A percentile compares a stretch with the other conserved stretches of the same genome.
Conservation (phyloP, 1,140 invertebrate genomes). For the Scaptomyza pallida region DNA sequence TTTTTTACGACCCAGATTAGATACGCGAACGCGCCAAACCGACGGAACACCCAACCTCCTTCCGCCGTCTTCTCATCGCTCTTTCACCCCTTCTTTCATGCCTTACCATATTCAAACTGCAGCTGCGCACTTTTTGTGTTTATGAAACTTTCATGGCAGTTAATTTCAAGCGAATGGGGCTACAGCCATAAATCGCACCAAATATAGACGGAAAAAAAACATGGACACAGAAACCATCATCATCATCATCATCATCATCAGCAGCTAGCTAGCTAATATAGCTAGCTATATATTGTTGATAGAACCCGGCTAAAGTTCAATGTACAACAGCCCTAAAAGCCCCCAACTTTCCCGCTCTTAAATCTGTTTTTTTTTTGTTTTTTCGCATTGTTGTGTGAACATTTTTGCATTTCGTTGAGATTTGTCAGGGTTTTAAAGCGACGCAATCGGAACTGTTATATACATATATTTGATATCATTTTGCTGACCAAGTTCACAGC, state of each 20-base stretch:
- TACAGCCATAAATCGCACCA: conserved; percentile 59
- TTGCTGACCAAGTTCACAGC: conserved; percentile 40
- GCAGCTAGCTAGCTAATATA: neutral
- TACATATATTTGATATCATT: conserved; percentile 5
- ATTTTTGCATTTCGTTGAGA: conserved; percentile 48
- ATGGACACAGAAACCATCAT: too few species aligned
- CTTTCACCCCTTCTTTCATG: neutral
- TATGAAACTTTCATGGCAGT: conserved; percentile 62
- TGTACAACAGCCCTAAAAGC: conserved; percentile 39
- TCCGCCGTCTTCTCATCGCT: too few species aligned
- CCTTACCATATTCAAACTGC: neutral
- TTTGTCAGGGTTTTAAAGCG: conserved; percentile 4
- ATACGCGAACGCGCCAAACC: conserved; percentile 47
- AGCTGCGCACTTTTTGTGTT: conserved; percentile 37
- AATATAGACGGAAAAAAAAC: conserved; percentile 17
- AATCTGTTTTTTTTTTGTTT: too few species aligned
- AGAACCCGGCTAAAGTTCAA: conserved; percentile 53
- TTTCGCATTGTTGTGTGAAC: conserved; percentile 67
- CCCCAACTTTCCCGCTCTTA: neutral
- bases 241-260: neutral
- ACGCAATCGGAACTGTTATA: conserved; percentile 3
- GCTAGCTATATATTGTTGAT: neutral
- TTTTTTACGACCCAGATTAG: conserved; percentile 64
- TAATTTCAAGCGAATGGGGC: conserved; percentile 59
- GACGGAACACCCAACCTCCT: too few species aligned